Conservation (phyloP, 1,140 invertebrate species). For the Augochlora pura region DNA sequence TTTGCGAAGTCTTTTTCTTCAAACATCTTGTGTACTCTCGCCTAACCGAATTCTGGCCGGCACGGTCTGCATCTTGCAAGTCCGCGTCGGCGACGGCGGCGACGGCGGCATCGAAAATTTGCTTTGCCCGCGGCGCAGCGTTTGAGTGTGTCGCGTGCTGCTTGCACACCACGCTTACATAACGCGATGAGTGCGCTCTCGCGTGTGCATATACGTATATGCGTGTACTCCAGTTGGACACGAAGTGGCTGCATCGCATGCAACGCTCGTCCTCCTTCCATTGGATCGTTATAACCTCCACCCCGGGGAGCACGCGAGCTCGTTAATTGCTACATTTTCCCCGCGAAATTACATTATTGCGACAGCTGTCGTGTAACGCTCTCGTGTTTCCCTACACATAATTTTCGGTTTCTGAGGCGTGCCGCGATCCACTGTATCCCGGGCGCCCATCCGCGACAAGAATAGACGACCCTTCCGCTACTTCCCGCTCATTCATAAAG, state of each 20-base stretch:
- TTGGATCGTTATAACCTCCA: constrained; percentile 32
- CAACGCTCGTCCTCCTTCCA: constrained; percentile 41
- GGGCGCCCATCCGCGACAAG: neutral
- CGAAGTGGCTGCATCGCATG: constrained; percentile 28
- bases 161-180: constrained; percentile 33
- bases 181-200: constrained; percentile 5
- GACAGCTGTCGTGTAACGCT: constrained; percentile 58
- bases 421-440: neutral
- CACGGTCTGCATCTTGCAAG: constrained; percentile 29
- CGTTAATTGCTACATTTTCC: constrained; percentile 69
- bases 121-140: constrained; percentile 40
- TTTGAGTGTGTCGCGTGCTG: constrained; percentile 43
- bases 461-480: constrained; percentile 19
- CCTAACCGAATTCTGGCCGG: too few relatives aligned
- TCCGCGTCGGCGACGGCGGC: neutral
- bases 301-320: constrained; percentile 41
- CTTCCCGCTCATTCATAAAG: neutral
- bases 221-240: constrained; percentile 11
- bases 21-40: neutral
- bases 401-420: constrained; percentile 46
- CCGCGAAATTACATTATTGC: constrained; percentile 64
- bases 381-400: constrained; percentile 45
- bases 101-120: constrained; percentile 57
- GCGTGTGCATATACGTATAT: neutral
- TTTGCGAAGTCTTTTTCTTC: too few relatives aligned